Percentiles rank a stretch among this genome's conserved stretches.
phyloP scores from a whole-genome alignment of 64 coral and sea anemone species.

The Catalaphyllia jardinei region DNA sequence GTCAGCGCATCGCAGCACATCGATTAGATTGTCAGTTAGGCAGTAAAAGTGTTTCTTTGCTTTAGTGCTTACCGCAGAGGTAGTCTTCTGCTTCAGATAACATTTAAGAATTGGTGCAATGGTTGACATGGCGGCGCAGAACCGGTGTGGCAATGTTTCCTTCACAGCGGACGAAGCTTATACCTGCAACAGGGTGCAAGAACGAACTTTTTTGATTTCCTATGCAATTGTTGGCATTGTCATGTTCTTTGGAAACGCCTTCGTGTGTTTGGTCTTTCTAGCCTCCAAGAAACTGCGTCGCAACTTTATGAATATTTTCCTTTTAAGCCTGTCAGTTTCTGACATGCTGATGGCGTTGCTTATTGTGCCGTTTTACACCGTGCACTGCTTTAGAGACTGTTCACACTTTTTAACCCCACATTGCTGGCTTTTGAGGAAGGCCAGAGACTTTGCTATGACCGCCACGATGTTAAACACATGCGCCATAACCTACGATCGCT shows the following conservation, averaged over 20 bases:
- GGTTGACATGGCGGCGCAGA: background rate
- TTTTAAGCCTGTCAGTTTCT: constrained; percentile 50
- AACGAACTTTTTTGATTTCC: constrained; percentile 34
- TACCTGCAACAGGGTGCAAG: constrained; percentile 25
- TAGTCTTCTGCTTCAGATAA: background rate
- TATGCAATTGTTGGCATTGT: constrained; percentile 4
- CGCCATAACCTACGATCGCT: constrained; percentile 62
- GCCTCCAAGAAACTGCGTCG: constrained; percentile 18
- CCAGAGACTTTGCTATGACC: constrained; percentile 19
- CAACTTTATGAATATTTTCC: constrained; percentile 66
- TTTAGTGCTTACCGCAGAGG: no score
- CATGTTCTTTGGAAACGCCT: constrained; percentile 40
- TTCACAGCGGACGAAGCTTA: background rate
- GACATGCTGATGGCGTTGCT: constrained; percentile 44
- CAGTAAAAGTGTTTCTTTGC: background rate
- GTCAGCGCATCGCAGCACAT: background rate
- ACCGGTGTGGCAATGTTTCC: background rate
- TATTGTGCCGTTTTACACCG: constrained; percentile 43
- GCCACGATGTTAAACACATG: constrained; percentile 45
- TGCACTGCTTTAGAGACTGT: constrained; percentile 49
- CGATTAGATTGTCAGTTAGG: background rate
- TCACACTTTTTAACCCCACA: background rate
- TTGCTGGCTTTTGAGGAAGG: constrained; percentile 45
- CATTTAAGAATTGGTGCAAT: background rate
- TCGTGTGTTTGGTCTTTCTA: constrained; percentile 32